Evolutionary conservation across 2,888 invertebrate species (phyloP), one percentile per base, ranked within the genome.

Genomic region (Cataglyphis albicans): DNA sequence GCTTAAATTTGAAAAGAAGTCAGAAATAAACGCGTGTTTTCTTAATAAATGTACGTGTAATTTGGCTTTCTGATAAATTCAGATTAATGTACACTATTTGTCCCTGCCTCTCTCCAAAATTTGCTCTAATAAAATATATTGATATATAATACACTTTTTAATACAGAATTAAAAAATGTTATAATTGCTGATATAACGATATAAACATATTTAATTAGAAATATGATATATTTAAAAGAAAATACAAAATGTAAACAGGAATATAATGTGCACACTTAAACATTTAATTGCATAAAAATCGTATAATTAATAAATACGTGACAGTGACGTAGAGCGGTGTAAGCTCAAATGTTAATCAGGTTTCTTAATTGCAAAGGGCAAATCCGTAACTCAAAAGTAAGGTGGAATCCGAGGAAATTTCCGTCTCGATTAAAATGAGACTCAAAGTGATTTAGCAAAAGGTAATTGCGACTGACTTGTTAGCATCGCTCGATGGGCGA

Each of bases 391-490:
- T 68, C 59, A 59, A 59, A 64, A 68, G 70, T 59, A 44, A 59
- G 4, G 25, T 6, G 10, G 32, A 32, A 21, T 5, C 15, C 25
- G 38, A 57, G 57, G 21, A 41, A 18, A 80, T 68, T 68, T 68
- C 59, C 57, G 35, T 67, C 44, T 68, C 44, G 70, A 68, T 80
- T 68, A 68, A 80, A 80, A 80, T 70, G 78, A 68, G 59, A 59
- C 70, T 80, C 70, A 57, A 78, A 68, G 78, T 59, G 44, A 80
- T 80, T 70, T 70, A 59, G 38, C 59, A n/a, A 52, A 25, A 44
- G 44, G 59, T 80, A 80, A 80, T 80, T 70, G 70, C 78, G 25
- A 70, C 41, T 15, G 44, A 78, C 70, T 80, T 59, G 78, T 78
- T 80, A 80, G 59, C 78, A 59, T 78, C 57, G 76, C 55, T 57